phyloP scores from a whole-genome alignment of 2,113 vertebrate species.

The Penelope pileata region DNA sequence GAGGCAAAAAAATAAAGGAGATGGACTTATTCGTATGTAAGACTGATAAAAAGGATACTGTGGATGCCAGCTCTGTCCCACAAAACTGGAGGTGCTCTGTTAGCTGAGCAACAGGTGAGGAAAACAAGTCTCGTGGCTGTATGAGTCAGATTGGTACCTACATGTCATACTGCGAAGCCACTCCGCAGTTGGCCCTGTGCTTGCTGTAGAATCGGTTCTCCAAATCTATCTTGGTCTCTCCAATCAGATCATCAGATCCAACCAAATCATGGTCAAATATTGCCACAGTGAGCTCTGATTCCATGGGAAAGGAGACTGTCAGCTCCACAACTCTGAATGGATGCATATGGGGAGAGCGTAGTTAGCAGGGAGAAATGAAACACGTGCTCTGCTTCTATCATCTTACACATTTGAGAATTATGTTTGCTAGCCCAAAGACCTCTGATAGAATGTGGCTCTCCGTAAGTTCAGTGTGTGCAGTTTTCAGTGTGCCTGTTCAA shows the following conservation, averaged over 20 bases:
- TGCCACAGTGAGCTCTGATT: slow-evolving; percentile 85
- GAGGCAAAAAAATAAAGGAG: not conserved
- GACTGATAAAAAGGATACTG: not conserved
- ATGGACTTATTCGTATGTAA: not conserved
- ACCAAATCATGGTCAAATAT: slow-evolving; percentile 91
- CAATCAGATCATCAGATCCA: slow-evolving; percentile 90
- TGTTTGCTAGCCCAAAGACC: not conserved
- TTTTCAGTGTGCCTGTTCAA: not conserved
- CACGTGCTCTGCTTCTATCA: not conserved
- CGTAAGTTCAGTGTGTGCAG: not conserved
- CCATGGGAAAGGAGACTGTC: slow-evolving; percentile 87
- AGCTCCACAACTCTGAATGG: slow-evolving; percentile 88
- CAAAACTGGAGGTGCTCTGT: not conserved
- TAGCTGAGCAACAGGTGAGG: not conserved
- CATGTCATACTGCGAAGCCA: slow-evolving; percentile 86
- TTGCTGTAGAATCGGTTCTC: slow-evolving; percentile 95
- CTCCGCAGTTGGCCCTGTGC: slow-evolving; percentile 86
- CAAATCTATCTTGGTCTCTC: slow-evolving; percentile 89
- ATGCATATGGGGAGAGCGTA: not conserved
- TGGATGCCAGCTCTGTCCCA: not conserved
- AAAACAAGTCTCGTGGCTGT: fast-evolving
- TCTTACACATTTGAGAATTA: not conserved
- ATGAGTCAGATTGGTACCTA: slow-evolving; percentile 66
- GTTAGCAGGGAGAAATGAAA: not conserved
- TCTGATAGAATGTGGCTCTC: not conserved